Conservation (phyloP, 2,888 invertebrate genomes). For the Chloromyia formosa region DNA sequence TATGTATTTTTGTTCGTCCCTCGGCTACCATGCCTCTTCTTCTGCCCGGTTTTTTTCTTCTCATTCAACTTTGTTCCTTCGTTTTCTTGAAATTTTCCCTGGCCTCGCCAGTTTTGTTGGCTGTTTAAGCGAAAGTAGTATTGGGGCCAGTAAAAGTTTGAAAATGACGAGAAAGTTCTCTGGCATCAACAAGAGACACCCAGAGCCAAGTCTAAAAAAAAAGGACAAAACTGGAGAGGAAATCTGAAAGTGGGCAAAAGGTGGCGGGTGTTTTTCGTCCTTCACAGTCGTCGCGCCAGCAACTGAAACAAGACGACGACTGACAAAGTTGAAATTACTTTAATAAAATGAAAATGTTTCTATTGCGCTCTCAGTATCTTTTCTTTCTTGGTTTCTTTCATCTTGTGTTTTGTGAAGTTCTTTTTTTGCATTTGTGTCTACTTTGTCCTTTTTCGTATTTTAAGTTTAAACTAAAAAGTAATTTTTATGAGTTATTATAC, state of each 20-base stretch:
- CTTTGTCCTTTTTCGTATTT: slow-evolving; percentile 31
- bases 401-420: neutral
- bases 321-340: slow-evolving; percentile 43
- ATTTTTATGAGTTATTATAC: slow-evolving; percentile 42
- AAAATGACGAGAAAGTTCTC: neutral
- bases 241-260: neutral
- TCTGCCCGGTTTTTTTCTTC: no score
- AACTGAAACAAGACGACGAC: slow-evolving; percentile 4
- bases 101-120: no score
- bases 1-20: neutral
- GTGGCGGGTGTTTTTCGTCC: neutral
- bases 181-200: neutral
- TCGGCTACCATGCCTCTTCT: neutral
- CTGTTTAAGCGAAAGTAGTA: slow-evolving; percentile 17
- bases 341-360: slow-evolving; percentile 43
- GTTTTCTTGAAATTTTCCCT: no score
- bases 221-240: neutral
- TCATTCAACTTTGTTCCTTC: no score
- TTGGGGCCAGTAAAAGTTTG: slow-evolving; percentile 6
- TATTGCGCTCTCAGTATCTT: neutral
- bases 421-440: neutral
- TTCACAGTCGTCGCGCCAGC: neutral
- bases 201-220: neutral
- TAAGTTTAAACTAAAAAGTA: slow-evolving; percentile 39
- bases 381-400: neutral